These are phyloP conservation scores for Agrochola lota DNA, from an alignment of 2,888 invertebrate genomes.

Conservation along the genomic window DNA sequence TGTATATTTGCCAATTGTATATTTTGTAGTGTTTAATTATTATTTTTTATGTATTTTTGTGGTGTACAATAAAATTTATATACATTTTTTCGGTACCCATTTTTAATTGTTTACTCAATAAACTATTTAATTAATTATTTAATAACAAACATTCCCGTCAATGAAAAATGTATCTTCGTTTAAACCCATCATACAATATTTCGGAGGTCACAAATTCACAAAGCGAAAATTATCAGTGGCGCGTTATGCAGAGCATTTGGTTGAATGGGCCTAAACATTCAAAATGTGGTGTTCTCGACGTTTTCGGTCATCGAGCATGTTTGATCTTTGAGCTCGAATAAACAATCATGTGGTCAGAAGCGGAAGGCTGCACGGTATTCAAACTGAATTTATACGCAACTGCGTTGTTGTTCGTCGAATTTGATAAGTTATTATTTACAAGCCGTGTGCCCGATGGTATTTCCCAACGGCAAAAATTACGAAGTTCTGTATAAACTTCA, in stretches of 20 bases:
- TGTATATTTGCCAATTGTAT: background rate
- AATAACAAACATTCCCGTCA: background rate
- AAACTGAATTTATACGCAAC: constrained; percentile 16
- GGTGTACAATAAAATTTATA: no score
- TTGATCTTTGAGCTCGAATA: constrained; percentile 49
- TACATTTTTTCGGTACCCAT: background rate
- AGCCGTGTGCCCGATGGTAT: no score
- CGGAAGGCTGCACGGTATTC: background rate
- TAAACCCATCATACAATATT: background rate
- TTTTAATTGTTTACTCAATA: background rate
- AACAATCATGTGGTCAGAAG: constrained; percentile 20
- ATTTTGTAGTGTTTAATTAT: no score
- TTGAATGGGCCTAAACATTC: constrained; percentile 30
- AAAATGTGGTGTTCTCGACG: constrained; percentile 35
- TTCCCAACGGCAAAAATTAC: no score
- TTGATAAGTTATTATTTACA: background rate
- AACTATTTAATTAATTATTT: background rate
- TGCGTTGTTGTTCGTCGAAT: background rate
- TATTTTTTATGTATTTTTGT: no score
- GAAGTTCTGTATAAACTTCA: no score
- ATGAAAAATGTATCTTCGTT: background rate
- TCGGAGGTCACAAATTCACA: constrained; percentile 10
- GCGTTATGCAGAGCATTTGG: constrained; percentile 28
- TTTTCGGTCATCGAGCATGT: constrained; percentile 50
- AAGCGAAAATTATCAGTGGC: constrained; percentile 10